Evolutionary conservation across 2,888 invertebrate species (phyloP).

Genomic region (Merodon equestris): DNA sequence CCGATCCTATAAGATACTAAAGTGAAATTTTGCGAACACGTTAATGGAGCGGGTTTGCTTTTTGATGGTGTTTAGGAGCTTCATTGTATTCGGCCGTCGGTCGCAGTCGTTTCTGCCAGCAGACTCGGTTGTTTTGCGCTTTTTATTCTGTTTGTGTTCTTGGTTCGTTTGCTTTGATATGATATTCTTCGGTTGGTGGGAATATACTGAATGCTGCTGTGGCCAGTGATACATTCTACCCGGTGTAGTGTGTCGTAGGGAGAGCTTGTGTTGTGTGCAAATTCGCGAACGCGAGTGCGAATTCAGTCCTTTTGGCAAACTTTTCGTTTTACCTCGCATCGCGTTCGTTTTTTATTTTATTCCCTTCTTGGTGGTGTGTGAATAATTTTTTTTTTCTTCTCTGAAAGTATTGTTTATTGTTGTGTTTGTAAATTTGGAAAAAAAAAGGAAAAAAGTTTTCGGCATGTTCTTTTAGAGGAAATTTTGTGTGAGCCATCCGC

Average conservation of each 20-base stretch:
- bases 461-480: slow-evolving; percentile 53
- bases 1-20: slow-evolving; percentile 32
- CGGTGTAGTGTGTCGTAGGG: no score
- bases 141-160: slow-evolving; percentile 31
- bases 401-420: not conserved
- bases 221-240: no score
- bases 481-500: slow-evolving; percentile 60
- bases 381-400: no score
- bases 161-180: slow-evolving; percentile 26
- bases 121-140: slow-evolving; percentile 38
- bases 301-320: slow-evolving; percentile 66
- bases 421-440: slow-evolving; percentile 31
- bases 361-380: not conserved
- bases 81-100: slow-evolving; percentile 18
- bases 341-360: slow-evolving; percentile 9
- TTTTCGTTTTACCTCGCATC: slow-evolving; percentile 14
- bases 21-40: slow-evolving; percentile 30
- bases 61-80: slow-evolving; percentile 4
- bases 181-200: slow-evolving; percentile 21
- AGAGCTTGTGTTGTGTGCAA: no score
- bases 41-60: no score
- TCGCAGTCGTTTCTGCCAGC: slow-evolving; percentile 22
- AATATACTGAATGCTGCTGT: no score
- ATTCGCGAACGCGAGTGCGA: slow-evolving; percentile 52
- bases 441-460: slow-evolving; percentile 50